Conservation (phyloP, 2,113 vertebrate genomes). For the Rhabdornis inornatus region DNA sequence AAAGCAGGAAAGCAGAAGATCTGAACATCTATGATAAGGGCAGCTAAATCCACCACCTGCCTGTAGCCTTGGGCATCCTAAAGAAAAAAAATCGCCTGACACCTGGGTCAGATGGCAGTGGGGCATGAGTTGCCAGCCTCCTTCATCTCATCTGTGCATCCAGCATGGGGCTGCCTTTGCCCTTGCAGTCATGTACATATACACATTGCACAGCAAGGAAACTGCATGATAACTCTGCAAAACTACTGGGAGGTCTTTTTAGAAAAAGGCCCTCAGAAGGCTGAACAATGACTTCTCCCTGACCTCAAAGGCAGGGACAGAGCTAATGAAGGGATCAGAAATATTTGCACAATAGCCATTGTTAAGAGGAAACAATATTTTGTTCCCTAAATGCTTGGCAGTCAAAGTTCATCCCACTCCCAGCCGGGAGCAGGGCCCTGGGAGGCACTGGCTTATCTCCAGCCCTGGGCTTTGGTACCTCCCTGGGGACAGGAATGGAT, state of each 20-base stretch:
- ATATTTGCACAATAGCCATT: neutral
- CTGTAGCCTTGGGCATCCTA: neutral
- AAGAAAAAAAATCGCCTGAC: neutral
- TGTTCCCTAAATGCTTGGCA: neutral
- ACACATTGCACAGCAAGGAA: neutral
- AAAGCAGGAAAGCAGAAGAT: neutral
- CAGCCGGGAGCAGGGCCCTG: neutral
- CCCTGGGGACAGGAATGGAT: neutral
- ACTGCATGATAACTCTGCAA: neutral
- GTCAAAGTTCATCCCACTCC: neutral
- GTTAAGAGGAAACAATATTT: neutral
- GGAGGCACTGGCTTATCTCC: neutral
- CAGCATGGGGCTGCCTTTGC: neutral
- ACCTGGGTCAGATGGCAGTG: neutral
- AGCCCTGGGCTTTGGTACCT: neutral
- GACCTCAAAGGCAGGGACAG: neutral
- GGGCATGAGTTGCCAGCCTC: neutral
- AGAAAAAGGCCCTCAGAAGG: neutral
- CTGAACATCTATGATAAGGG: neutral
- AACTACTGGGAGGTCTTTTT: neutral
- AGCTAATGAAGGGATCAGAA: neutral
- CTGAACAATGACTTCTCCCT: neutral
- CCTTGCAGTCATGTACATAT: fast-evolving
- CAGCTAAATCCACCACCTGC: neutral
- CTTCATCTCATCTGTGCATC: neutral